Percentiles rank a stretch among this genome's conserved stretches.
phyloP scores from a whole-genome alignment of 2,113 vertebrate genomes.

The Catharus fuscescens region DNA sequence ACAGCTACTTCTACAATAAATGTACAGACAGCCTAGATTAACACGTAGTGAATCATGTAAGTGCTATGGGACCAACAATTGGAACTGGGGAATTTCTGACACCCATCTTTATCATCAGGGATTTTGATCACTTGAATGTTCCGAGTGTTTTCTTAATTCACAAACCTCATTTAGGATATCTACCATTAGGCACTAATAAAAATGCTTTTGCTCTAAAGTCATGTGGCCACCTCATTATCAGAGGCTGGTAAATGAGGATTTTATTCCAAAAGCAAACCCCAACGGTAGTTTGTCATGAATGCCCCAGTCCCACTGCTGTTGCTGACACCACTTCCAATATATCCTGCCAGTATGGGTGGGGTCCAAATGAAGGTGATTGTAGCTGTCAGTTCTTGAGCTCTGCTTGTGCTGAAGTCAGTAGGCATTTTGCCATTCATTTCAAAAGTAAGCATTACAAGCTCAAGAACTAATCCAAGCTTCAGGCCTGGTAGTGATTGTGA shows the following conservation, averaged over 20 bases:
- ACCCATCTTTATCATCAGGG: not conserved
- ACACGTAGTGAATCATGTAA: not conserved
- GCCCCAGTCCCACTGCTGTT: not conserved
- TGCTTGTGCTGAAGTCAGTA: not conserved
- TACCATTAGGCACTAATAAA: not conserved
- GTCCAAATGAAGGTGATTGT: not conserved
- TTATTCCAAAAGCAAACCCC: constrained; percentile 31
- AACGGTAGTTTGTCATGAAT: not conserved
- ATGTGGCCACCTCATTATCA: not conserved
- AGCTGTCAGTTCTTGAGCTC: not conserved
- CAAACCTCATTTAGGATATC: not conserved
- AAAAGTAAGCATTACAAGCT: constrained; percentile 3
- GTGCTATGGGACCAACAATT: not conserved
- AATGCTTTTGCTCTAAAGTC: not conserved
- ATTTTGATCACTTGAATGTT: constrained; percentile 5
- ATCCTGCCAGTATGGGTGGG: not conserved
- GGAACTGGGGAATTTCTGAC: not conserved
- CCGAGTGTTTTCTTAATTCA: constrained; percentile 13
- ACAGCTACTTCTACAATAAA: not conserved
- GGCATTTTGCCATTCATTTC: not conserved
- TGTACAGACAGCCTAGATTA: not conserved
- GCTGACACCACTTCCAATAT: not conserved
- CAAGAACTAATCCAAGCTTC: constrained; percentile 24
- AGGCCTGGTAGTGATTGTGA: not conserved
- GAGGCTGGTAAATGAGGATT: constrained; percentile 19